These are phyloP conservation scores for Prenolepis imparis DNA, from an alignment of 2,888 invertebrate species.

Conservation along the genomic window DNA sequence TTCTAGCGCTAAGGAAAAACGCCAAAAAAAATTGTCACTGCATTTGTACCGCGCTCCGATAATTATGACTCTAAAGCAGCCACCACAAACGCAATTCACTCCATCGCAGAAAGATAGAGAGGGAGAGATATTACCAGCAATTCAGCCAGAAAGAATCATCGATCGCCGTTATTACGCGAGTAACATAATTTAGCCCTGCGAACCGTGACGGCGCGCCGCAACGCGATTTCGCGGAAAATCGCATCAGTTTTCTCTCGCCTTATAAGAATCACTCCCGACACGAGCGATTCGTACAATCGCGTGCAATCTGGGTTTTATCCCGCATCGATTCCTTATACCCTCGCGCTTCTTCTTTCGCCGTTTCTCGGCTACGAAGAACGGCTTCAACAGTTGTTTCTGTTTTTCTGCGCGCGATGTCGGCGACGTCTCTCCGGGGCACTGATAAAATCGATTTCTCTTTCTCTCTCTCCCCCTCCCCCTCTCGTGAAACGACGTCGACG, in stretches of 20 bases:
- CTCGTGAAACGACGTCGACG: constrained; percentile 18
- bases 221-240: constrained; percentile 31
- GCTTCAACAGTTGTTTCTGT: constrained; percentile 62
- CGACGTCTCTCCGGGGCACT: constrained; percentile 72
- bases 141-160: constrained; percentile 33
- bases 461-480: neutral
- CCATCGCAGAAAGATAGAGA: neutral
- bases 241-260: constrained; percentile 47
- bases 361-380: constrained; percentile 39
- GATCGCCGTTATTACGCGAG: constrained; percentile 38
- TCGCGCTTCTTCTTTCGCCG: constrained; percentile 38
- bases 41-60: constrained; percentile 24
- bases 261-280: constrained; percentile 49
- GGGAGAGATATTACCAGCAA: neutral
- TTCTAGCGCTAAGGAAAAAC: neutral
- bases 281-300: constrained; percentile 51
- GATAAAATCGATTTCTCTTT: constrained; percentile 76
- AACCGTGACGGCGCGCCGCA: neutral
- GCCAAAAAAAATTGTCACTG: constrained; percentile 5
- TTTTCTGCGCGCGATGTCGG: constrained; percentile 64
- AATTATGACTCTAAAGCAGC: constrained; percentile 39
- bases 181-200: constrained; percentile 25
- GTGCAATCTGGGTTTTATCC: constrained; percentile 60
- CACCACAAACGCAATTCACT: constrained; percentile 25
- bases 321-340: constrained; percentile 47